phyloP scores from a whole-genome alignment of 2,113 vertebrate genomes.

The Rhegmatorhina hoffmannsi region DNA sequence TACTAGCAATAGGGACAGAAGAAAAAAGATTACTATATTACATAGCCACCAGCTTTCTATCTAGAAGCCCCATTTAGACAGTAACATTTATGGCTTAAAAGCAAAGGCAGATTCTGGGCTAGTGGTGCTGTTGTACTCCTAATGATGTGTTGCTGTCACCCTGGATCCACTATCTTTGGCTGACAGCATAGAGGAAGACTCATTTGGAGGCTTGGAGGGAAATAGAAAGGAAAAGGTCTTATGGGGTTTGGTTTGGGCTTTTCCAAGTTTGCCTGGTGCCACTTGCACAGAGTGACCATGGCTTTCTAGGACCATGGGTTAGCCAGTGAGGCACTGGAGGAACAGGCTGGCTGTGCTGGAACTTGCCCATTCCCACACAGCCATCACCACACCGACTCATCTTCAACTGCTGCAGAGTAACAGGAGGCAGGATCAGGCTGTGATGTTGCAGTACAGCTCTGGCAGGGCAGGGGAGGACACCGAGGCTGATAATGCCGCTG shows the following conservation, averaged over 20 bases:
- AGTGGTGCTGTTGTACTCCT: neutral
- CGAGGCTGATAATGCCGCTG: neutral
- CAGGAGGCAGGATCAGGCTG: neutral
- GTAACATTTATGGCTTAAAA: neutral
- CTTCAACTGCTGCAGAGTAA: neutral
- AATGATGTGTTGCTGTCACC: neutral
- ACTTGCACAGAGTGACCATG: neutral
- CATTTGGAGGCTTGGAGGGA: neutral
- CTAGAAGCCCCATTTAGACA: neutral
- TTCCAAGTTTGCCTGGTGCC: neutral
- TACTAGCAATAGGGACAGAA: neutral
- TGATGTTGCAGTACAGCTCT: rapidly evolving
- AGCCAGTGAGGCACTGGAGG: neutral
- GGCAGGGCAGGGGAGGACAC: neutral
- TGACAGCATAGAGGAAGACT: neutral
- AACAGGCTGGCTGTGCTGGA: neutral
- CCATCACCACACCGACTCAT: rapidly evolving
- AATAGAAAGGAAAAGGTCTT: neutral
- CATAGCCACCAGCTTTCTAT: neutral
- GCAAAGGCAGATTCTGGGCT: neutral
- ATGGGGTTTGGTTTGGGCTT: neutral
- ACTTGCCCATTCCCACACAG: neutral
- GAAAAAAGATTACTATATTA: neutral
- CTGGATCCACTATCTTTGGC: neutral
- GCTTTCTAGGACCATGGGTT: neutral